A percentile compares a stretch with the other conserved stretches of the same genome.
Evolutionary conservation across 37 sponge, comb jelly and placozoan species (phyloP).

Genomic region (Halisarca cf. caerulea): DNA sequence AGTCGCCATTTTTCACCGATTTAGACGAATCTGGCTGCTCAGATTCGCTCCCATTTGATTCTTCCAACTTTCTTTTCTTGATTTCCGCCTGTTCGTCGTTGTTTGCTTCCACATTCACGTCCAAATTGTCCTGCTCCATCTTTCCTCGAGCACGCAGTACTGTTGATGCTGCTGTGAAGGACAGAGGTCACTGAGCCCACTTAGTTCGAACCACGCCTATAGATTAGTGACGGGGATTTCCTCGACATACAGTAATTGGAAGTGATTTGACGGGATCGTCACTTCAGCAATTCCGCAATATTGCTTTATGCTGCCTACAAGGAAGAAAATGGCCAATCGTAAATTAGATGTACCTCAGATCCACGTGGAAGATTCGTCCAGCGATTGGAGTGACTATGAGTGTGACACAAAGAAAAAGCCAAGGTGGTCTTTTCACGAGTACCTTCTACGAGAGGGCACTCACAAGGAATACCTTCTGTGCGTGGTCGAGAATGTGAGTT

Average conservation of each 20-base stretch:
- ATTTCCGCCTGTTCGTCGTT: neutral
- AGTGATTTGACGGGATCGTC: too few relatives aligned
- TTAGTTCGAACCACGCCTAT: too few relatives aligned
- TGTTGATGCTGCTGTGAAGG: too few relatives aligned
- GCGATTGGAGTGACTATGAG: neutral
- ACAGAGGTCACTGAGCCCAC: too few relatives aligned
- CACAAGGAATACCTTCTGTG: constrained; percentile 21
- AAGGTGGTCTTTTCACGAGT: neutral
- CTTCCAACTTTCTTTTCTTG: neutral
- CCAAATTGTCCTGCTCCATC: too few relatives aligned
- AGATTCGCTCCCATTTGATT: neutral
- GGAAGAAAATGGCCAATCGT: neutral
- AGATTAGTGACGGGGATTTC: too few relatives aligned
- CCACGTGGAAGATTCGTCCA: neutral
- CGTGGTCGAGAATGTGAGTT: neutral
- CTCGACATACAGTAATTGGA: too few relatives aligned
- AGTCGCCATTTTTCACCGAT: neutral
- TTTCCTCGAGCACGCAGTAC: too few relatives aligned
- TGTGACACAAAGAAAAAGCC: neutral
- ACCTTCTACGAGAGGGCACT: constrained; percentile 13
- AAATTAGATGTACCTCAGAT: neutral
- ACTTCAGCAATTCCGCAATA: too few relatives aligned
- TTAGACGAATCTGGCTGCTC: neutral
- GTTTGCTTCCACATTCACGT: too few relatives aligned
- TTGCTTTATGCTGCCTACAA: too few relatives aligned